Base-by-base conservation (phyloP, 2,113 vertebrate species). In the Lathamus discolor region DNA sequence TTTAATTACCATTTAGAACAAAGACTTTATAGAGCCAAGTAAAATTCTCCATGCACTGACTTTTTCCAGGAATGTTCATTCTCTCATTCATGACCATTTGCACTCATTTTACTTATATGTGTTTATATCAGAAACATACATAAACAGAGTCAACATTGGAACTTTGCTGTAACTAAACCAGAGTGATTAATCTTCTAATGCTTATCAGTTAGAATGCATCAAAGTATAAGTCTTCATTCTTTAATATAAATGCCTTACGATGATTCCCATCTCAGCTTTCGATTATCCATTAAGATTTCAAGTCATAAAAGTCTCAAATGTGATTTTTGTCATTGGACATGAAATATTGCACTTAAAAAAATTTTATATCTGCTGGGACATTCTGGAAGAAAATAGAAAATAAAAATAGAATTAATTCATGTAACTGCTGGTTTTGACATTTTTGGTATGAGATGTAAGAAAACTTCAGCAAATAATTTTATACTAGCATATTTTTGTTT, bases 1-100 rank as follows among this genome's bases (percentile, higher is more conserved):
- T 72, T 96, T 94, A 78, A 90, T 95, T 96, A 68, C 77, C 75
- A 73, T 89, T 87, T 90, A 69, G 74, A 92, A 66, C 80, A 95
- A 93, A 92, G 83, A 46, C 28, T 33, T 7, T 46, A 76, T 44
- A 92, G 80, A 94, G 62, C 76, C 1, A 13, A 84, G n/a, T 86
- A 73, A 79, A 93, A 86, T 73, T 94, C 83, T 81, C 75, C n/a
- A 61, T 67, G 48, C 23, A 41, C 35, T 33, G 29, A 25, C 78
- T 86, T 93, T 43, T 92, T 63, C 77, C 68, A 92, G 52, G 75
- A 81, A 84, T 63, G 22, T 86, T 88, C 28, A 27, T 67, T 83
- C 48, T 88, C 48, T 94, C 88, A 90, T 95, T 94, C 90, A 44
- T 72, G 64, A 90, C 43, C 27, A 78, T 90, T 95, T 88, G 18